Base-by-base conservation (phyloP, 2,888 invertebrate species). In the Catocala fraxini region DNA sequence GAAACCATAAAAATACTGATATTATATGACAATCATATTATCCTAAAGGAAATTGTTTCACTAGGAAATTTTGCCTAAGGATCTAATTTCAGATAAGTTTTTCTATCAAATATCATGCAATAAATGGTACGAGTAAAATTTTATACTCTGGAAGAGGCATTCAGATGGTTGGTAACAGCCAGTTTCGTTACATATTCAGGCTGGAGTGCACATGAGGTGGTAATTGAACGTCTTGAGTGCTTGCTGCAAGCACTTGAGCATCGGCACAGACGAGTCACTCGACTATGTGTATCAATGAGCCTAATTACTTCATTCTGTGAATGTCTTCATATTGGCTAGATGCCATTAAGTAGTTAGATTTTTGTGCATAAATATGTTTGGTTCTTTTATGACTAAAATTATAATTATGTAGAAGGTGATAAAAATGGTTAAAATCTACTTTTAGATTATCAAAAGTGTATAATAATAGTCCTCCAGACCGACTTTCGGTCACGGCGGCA, bases 131-230 rank as follows among this genome's bases (percentile, higher is more conserved):
- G 51, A 62, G 43, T 59, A 56, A 53, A 49, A 63, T 67, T 68
- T 51, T 56, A 47, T 35, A 5, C 4, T 25, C 35, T 51, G n/a
- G 33, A 0, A 34, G 33, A n/a, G 54, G 59, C 65, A 54, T 64
- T 74, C 67, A 68, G 68, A 76, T 74, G 68, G 70, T 71, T 71
- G 71, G 75, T 73, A 73, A 74, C 57, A 43, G 51, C 48, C 41
- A 65, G 79, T 75, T 79, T 81, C 77, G 78, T 81, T 81, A 81
- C 81, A 78, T 82, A 82, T 82, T 82, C 79, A 77, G 75, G 68
- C 65, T 75, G 63, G 53, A 68, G 64, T 63, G 71, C 72, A 75
- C 79, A 77, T 76, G 71, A 80, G 76, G 77, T 78, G 74, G 75
- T 80, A 82, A 79, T 81, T 81, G 81, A 78, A 79, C 75, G 73